Evolutionary conservation across 2,113 vertebrate genomes (phyloP).

Genomic region (Siniperca knerii): DNA sequence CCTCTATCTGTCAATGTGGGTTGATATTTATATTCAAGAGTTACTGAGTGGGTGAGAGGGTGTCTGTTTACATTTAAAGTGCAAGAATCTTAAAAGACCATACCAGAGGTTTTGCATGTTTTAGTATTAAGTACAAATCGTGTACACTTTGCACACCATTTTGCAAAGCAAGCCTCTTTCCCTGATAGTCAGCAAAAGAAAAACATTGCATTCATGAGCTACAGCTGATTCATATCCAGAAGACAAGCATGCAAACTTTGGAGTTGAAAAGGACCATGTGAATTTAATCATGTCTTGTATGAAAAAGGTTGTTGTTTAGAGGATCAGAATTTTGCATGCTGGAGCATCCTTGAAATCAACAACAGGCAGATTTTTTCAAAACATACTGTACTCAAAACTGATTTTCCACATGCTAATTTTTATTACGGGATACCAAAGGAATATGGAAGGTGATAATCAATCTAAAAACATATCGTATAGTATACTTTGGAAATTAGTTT

Average conservation of each 20-base stretch:
- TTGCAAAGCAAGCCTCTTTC: neutral
- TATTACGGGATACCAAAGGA: neutral
- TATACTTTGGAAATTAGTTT: neutral
- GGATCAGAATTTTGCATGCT: neutral
- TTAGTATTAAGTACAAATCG: constrained; percentile 1
- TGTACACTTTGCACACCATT: neutral
- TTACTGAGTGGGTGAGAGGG: constrained; percentile 51
- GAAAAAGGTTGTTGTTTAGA: neutral
- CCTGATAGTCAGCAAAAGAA: neutral
- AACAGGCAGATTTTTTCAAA: neutral
- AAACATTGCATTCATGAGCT: neutral
- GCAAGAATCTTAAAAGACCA: constrained; percentile 33
- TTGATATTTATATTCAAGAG: constrained; percentile 65
- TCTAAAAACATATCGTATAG: neutral
- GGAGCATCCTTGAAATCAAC: neutral
- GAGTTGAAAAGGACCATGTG: neutral
- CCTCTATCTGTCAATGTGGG: constrained; percentile 56
- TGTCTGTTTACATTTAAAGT: constrained; percentile 48
- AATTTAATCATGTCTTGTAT: neutral
- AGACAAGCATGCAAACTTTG: neutral
- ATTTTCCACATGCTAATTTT: neutral
- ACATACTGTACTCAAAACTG: neutral
- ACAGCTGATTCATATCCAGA: neutral
- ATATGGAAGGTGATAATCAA: neutral
- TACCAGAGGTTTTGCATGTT: constrained; percentile 24